Conservation (phyloP, 2,888 invertebrate genomes). For the Lepidochitona cinerea region DNA sequence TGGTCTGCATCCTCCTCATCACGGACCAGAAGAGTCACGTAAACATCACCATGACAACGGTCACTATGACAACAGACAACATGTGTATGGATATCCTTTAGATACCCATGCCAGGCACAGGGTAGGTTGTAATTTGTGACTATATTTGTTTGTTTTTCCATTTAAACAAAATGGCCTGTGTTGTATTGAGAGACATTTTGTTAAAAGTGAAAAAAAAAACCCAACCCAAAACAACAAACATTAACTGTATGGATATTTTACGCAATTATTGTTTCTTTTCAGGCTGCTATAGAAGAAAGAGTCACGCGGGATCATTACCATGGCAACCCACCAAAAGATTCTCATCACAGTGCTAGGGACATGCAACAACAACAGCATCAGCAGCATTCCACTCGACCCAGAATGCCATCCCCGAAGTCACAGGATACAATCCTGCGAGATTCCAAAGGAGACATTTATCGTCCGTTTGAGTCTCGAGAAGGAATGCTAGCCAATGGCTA, state of each 20-base stretch:
- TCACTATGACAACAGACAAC: constrained; percentile 10
- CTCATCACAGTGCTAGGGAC: neutral
- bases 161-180: too few species aligned
- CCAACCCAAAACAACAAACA: too few species aligned
- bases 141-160: too few species aligned
- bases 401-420: neutral
- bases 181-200: too few species aligned
- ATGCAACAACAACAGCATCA: too few species aligned
- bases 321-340: neutral
- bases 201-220: too few species aligned
- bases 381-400: neutral
- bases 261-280: neutral
- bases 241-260: too few species aligned
- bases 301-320: neutral
- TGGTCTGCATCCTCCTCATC: constrained; percentile 1
- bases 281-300: neutral
- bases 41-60: constrained; percentile 7
- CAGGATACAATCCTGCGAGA: neutral
- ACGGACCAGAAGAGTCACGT: constrained; percentile 5
- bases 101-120: neutral
- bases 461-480: neutral
- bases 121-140: too few species aligned
- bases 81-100: constrained; percentile 3
- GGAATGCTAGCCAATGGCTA: neutral
- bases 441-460: neutral